Base-by-base conservation (phyloP, 2,113 vertebrate species). In the Petromus typicus region DNA sequence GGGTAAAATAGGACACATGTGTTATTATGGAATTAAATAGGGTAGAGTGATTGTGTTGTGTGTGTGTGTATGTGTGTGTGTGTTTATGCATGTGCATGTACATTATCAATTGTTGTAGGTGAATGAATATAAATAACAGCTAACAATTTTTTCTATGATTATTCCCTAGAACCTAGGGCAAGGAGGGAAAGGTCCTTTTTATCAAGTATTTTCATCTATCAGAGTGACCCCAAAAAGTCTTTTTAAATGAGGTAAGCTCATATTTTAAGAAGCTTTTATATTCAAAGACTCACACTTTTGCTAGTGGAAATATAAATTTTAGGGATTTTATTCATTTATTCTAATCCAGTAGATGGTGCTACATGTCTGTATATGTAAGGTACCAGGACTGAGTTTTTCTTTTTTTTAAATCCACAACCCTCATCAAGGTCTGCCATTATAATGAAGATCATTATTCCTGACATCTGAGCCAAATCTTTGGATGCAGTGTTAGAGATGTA, bases 311-410 rank as follows among this genome's bases (percentile, higher is more conserved):
- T 7, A 30, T 32, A 37, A 61, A 57, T 8, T 89, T 87, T 78
- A 25, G n/a, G 32, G 22, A n/a, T 48, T 84, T 95, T 87, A 96
- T 95, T n/a, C 90, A 75, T 73, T 86, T 10, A 4, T 80, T 76
- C 30, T 93, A 85, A 96, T 97, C 98, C 98, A 98, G 98, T 97
- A 99, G 98, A 98, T 99, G 98, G 98, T 98, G 98, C 98, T 99
- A 97, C 97, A 0, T 93, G 96, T 96, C 98, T 98, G 93, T 93
- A 80, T 91, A 98, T 98, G 95, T 96, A 96, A 96, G 93, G 63
- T 78, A 89, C 64, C 45, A 61, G 17, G 43, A 83, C 54, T 32
- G 48, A 23, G 27, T 69, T 82, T 79, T 48, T 51, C 2, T 9
- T 18, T 27, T 54, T 71, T 85, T 40, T 75, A 37, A 89, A 91